Percentiles rank a stretch among this genome's conserved stretches.
phyloP scores from a whole-genome alignment of 2,888 invertebrate species.

The Andrena bucephala region DNA sequence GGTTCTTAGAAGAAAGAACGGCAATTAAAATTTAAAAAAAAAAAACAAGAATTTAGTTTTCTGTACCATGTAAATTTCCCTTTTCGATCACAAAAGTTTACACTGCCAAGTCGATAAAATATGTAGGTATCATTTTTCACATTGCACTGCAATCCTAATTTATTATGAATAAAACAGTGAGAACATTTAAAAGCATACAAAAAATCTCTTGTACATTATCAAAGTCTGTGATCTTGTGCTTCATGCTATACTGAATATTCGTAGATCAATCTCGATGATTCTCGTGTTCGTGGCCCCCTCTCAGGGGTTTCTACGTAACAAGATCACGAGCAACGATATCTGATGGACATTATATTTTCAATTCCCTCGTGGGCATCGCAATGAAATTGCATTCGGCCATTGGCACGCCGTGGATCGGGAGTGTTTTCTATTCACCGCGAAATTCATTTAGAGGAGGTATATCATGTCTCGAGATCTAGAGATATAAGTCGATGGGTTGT shows the following conservation, averaged over 20 bases:
- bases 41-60: too few species aligned
- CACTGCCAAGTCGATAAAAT: too few species aligned
- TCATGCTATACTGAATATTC: slow-evolving; percentile 24
- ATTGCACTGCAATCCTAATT: too few species aligned
- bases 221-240: slow-evolving; percentile 1
- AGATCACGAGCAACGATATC: slow-evolving; percentile 50
- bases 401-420: slow-evolving; percentile 21
- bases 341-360: slow-evolving; percentile 43
- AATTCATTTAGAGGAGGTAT: slow-evolving; percentile 54
- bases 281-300: slow-evolving; percentile 15
- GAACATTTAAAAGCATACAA: too few species aligned
- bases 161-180: too few species aligned
- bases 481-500: slow-evolving; percentile 45
- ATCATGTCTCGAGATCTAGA: slow-evolving; percentile 46
- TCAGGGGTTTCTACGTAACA: slow-evolving; percentile 33
- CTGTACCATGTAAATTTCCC: too few species aligned
- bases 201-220: background rate
- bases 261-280: slow-evolving; percentile 47
- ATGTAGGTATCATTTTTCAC: too few species aligned
- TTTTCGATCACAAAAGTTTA: too few species aligned
- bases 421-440: slow-evolving; percentile 52
- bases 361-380: slow-evolving; percentile 46
- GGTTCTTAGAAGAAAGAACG: too few species aligned
- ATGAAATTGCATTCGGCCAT: slow-evolving; percentile 45
- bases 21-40: too few species aligned